A percentile compares a stretch with the other conserved stretches of the same genome.
phyloP scores from a whole-genome alignment of 2,888 invertebrate genomes.

The Drosophila multiciliata region DNA sequence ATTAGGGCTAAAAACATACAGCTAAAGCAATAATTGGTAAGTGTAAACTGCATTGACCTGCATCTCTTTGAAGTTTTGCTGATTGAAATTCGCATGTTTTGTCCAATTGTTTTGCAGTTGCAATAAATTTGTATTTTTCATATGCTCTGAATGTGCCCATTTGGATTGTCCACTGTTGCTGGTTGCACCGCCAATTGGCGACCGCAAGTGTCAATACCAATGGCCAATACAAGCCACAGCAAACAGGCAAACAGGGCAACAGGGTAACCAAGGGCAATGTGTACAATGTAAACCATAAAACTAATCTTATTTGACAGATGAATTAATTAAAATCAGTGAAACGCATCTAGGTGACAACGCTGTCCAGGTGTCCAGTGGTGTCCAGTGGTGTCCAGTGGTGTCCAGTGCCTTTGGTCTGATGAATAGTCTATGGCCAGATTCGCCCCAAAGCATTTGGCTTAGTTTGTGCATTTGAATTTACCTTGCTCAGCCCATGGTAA shows the following conservation, averaged over 20 bases:
- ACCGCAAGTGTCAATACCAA: constrained; percentile 56
- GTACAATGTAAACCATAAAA: constrained; percentile 79
- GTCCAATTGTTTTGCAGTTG: constrained; percentile 45
- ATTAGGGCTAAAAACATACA: constrained; percentile 39
- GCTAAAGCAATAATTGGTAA: background rate
- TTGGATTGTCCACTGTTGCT: constrained; percentile 9
- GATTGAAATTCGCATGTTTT: constrained; percentile 52
- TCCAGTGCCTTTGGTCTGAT: background rate
- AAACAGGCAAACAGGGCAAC: constrained; percentile 18
- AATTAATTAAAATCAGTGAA: constrained; percentile 83
- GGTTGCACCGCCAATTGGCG: constrained; percentile 35
- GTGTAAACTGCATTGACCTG: background rate
- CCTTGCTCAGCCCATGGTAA: constrained; percentile 49
- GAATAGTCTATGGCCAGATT: constrained; percentile 15
- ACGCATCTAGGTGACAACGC: constrained; percentile 72
- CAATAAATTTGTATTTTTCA: constrained; percentile 61
- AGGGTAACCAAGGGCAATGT: constrained; percentile 31
- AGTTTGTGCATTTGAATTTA: constrained; percentile 60
- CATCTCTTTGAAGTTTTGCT: constrained; percentile 10
- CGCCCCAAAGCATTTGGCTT: constrained; percentile 33
- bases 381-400: background rate
- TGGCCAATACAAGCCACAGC: constrained; percentile 30
- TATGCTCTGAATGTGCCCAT: constrained; percentile 7
- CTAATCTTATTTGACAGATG: constrained; percentile 83
- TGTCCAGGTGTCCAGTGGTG: constrained; percentile 22